Conservation (phyloP, 2,797 vertebrate species). For the Pantherophis vulpinus region DNA sequence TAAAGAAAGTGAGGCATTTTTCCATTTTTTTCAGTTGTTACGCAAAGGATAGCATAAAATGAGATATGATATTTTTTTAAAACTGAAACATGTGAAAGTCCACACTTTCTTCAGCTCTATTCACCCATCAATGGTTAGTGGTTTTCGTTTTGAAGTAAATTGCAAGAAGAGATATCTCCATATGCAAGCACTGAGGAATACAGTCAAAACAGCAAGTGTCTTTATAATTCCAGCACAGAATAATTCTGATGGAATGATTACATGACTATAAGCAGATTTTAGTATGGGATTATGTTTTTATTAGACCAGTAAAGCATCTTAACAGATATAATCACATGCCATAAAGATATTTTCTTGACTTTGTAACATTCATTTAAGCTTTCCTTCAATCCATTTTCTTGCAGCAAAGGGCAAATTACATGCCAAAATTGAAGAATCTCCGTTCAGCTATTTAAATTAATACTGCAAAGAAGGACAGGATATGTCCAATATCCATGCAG, state of each 20-base stretch:
- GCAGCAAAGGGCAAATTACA: not conserved
- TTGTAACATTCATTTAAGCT: not conserved
- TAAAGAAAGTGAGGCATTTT: slow-evolving; percentile 36
- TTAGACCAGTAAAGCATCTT: not conserved
- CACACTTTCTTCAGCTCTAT: slow-evolving; percentile 31
- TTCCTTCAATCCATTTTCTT: not conserved
- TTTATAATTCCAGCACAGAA: not conserved
- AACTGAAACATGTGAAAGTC: slow-evolving; percentile 40
- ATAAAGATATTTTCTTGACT: not conserved
- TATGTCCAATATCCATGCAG: not conserved
- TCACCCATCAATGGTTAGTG: slow-evolving; percentile 32
- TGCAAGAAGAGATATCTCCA: slow-evolving; percentile 7
- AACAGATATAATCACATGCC: not conserved
- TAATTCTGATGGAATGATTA: slow-evolving; percentile 8
- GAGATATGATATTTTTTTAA: slow-evolving; percentile 32
- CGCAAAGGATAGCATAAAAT: slow-evolving; percentile 4
- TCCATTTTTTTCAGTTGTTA: slow-evolving; percentile 31
- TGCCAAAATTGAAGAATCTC: not conserved
- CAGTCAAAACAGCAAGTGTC: slow-evolving; percentile 4
- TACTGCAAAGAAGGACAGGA: not conserved
- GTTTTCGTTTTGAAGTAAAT: slow-evolving; percentile 27
- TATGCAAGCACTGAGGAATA: slow-evolving; percentile 18
- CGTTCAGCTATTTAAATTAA: not conserved
- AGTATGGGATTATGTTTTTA: not conserved
- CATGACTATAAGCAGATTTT: not conserved